Evolutionary conservation across 2,888 invertebrate genomes (phyloP).

Genomic region (Auanema sp.): DNA sequence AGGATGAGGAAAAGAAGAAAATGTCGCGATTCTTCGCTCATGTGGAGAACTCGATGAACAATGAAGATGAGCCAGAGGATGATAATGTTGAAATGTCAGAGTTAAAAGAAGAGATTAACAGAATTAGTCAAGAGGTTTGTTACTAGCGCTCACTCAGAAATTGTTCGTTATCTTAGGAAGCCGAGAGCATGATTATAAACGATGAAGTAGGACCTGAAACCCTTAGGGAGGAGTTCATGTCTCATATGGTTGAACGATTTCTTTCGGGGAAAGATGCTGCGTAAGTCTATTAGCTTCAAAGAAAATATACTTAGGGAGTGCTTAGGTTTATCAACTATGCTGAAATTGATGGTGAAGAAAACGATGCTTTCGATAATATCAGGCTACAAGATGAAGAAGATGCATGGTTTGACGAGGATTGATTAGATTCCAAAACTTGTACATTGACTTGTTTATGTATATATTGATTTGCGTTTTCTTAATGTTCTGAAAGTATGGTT

Average conservation of each 20-base stretch:
- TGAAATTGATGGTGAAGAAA: conserved; percentile 25
- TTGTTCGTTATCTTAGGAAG: conserved; percentile 21
- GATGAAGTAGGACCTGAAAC: conserved; percentile 36
- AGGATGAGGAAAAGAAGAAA: conserved; percentile 4
- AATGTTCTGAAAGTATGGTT: too few species aligned
- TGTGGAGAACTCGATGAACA: conserved; percentile 12
- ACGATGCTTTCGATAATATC: conserved; percentile 34
- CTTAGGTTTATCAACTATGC: conserved; percentile 53
- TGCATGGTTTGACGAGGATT: conserved; percentile 57
- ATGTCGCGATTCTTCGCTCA: conserved; percentile 16
- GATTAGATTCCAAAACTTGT: conserved; percentile 3
- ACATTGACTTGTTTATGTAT: too few species aligned
- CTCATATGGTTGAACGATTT: conserved; percentile 55
- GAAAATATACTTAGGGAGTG: neutral
- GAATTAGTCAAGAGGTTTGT: conserved; percentile 23
- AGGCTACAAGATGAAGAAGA: conserved; percentile 54
- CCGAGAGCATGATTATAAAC: conserved; percentile 26
- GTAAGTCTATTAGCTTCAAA: conserved; percentile 12
- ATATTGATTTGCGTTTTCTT: too few species aligned
- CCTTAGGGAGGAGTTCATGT: conserved; percentile 48
- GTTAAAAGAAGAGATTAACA: conserved; percentile 32
- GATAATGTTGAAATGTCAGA: conserved; percentile 18
- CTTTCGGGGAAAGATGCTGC: conserved; percentile 49
- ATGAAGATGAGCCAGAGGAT: conserved; percentile 24
- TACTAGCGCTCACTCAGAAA: conserved; percentile 1